Conservation (phyloP, 1,140 invertebrate genomes). For the Euglossa dilemma region DNA sequence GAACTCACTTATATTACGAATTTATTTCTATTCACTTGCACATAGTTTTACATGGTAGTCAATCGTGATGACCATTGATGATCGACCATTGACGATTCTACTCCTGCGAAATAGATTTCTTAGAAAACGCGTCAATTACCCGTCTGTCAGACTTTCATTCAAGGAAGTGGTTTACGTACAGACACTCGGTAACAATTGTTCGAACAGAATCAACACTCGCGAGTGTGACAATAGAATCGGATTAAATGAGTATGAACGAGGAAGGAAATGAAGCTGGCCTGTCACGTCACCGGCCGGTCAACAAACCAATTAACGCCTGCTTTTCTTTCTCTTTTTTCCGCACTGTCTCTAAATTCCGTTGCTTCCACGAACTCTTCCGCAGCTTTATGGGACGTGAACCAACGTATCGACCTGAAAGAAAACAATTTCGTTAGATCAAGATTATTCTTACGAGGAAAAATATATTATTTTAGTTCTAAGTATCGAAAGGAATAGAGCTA, state of each 20-base stretch:
- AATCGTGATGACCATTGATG: background rate
- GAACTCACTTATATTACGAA: background rate
- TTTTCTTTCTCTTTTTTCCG: constrained; percentile 98
- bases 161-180: background rate
- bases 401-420: constrained; percentile 92
- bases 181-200: background rate
- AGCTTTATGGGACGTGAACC: constrained; percentile 99
- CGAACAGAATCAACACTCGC: background rate
- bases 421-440: constrained; percentile 31
- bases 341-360: constrained; percentile 95
- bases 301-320: constrained; percentile 87
- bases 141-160: no score
- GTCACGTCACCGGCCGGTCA: constrained; percentile 83
- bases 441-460: background rate
- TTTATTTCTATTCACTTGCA: constrained; percentile 2
- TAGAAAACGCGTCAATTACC: background rate
- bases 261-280: background rate
- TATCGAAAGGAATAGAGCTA: no score
- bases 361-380: constrained; percentile 97
- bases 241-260: background rate
- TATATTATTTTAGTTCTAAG: background rate
- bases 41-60: background rate
- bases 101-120: background rate
- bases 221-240: background rate
- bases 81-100: background rate